These are phyloP conservation scores for Sebastes cheni DNA, from an alignment of 2,797 vertebrate species.

Conservation along the genomic window DNA sequence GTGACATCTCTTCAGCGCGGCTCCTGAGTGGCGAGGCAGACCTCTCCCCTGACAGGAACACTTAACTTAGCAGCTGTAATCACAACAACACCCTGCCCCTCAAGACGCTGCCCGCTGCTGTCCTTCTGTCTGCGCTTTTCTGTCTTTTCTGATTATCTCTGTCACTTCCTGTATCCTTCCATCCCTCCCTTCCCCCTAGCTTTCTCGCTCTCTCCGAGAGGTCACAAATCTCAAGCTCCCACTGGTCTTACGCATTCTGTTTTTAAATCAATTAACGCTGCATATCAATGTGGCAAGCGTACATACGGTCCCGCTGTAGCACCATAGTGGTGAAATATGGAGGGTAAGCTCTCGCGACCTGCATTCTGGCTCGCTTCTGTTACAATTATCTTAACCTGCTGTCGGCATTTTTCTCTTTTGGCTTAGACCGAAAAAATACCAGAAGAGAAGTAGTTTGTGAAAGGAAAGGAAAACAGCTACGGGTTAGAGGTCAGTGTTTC, in stretches of 20 bases:
- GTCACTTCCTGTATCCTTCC: background rate
- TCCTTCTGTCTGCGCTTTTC: background rate
- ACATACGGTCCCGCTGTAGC: slow-evolving; percentile 19
- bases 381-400: slow-evolving; percentile 11
- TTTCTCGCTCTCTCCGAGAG: background rate
- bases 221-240: slow-evolving; percentile 16
- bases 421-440: background rate
- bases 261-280: slow-evolving; percentile 56
- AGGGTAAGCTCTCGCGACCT: slow-evolving; percentile 16
- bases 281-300: slow-evolving; percentile 20
- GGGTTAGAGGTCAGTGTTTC: slow-evolving; percentile 16
- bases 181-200: background rate
- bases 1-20: slow-evolving; percentile 6
- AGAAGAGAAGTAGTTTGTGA: slow-evolving; percentile 4
- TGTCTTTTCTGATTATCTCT: slow-evolving; percentile 19
- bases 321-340: slow-evolving; percentile 31
- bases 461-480: background rate
- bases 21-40: background rate
- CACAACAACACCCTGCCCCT: slow-evolving; percentile 9
- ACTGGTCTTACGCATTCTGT: slow-evolving; percentile 9
- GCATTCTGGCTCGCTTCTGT: slow-evolving; percentile 11
- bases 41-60: slow-evolving; percentile 27
- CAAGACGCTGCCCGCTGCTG: background rate
- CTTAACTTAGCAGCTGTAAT: slow-evolving; percentile 44
- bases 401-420: slow-evolving; percentile 2